These are phyloP conservation scores for Clarias pachynema DNA, from an alignment of 2,797 vertebrate species.

Conservation along the genomic window DNA sequence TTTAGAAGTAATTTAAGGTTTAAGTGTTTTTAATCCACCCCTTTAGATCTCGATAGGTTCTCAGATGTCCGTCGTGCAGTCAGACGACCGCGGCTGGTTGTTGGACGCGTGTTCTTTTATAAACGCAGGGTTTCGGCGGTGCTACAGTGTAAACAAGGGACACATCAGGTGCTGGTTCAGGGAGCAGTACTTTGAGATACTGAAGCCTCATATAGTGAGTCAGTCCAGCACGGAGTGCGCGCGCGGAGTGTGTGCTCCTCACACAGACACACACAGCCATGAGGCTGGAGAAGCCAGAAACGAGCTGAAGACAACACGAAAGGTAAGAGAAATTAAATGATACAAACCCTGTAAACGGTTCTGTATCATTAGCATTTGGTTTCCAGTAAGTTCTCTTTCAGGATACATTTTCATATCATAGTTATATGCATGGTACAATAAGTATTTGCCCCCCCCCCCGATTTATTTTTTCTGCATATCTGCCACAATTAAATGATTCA, in stretches of 20 bases:
- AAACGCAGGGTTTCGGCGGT: slow-evolving; percentile 71
- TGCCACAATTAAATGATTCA: no score
- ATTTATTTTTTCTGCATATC: no score
- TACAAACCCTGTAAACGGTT: not conserved
- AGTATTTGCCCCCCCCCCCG: no score
- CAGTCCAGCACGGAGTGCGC: not conserved
- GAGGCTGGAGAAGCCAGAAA: not conserved
- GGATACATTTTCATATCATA: not conserved
- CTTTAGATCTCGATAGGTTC: no score
- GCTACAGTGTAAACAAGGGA: slow-evolving; percentile 44
- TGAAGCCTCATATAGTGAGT: slow-evolving; percentile 68
- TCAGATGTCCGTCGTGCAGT: slow-evolving; percentile 78
- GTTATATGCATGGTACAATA: no score
- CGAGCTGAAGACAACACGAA: slow-evolving; percentile 47
- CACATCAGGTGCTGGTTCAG: slow-evolving; percentile 72
- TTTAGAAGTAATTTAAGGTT: not conserved
- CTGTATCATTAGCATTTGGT: not conserved
- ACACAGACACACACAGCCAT: not conserved
- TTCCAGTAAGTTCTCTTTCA: not conserved
- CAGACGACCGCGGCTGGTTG: slow-evolving; percentile 75
- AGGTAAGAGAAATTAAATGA: slow-evolving; percentile 60
- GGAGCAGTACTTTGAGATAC: slow-evolving; percentile 75
- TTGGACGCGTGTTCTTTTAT: slow-evolving; percentile 81
- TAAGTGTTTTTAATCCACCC: not conserved
- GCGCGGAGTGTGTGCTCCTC: not conserved